These are phyloP conservation scores for Contarinia nasturtii DNA, from an alignment of 1,140 invertebrate species.

Conservation along the genomic window DNA sequence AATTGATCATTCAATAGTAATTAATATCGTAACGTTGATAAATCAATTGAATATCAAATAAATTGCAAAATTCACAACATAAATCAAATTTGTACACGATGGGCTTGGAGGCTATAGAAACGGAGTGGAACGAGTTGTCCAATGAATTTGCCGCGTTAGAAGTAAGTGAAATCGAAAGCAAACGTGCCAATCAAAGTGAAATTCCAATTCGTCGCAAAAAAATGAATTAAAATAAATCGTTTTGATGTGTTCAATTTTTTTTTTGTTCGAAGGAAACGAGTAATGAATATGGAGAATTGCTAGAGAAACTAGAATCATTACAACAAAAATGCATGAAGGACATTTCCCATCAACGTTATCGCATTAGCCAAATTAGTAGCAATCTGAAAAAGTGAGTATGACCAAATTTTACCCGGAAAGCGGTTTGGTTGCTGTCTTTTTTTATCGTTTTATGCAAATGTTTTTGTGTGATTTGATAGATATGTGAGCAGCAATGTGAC, in stretches of 20 bases:
- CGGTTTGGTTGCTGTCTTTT: background rate
- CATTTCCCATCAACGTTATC: constrained; percentile 74
- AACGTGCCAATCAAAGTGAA: background rate
- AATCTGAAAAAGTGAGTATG: constrained; percentile 49
- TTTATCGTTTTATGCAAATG: background rate
- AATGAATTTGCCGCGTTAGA: constrained; percentile 39
- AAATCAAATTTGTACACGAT: background rate
- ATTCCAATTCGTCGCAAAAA: background rate
- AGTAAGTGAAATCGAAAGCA: constrained; percentile 25
- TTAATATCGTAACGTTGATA: background rate
- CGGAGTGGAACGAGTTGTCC: constrained; percentile 46
- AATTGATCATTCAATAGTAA: background rate
- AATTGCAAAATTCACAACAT: too few species aligned
- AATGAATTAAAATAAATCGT: background rate
- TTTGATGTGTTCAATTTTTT: constrained; percentile 3
- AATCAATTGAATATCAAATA: background rate
- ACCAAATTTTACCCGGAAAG: constrained; percentile 4
- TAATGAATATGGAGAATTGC: constrained; percentile 62
- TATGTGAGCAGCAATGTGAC: constrained; percentile 9
- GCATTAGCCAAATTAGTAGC: constrained; percentile 60
- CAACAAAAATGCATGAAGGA: constrained; percentile 79
- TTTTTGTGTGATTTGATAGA: background rate
- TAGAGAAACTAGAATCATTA: constrained; percentile 62
- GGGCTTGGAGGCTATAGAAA: constrained; percentile 23
- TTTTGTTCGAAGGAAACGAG: constrained; percentile 44